phyloP scores from a whole-genome alignment of 2,113 vertebrate species.

The Pterocles gutturalis region DNA sequence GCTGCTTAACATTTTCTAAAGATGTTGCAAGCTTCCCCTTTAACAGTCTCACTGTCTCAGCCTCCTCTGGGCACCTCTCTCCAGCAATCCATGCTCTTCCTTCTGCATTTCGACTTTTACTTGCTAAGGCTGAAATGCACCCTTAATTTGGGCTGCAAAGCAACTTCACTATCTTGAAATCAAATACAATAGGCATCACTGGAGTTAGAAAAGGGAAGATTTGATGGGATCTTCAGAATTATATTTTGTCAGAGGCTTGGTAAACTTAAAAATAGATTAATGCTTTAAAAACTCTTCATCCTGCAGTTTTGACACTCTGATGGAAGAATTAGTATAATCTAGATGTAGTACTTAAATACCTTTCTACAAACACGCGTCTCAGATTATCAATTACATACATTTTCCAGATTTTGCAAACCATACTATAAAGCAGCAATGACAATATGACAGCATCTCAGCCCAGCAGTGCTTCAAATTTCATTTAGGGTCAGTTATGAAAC shows the following conservation, averaged over 20 bases:
- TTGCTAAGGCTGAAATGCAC: not conserved
- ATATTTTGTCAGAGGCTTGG: not conserved
- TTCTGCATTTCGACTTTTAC: not conserved
- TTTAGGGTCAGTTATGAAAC: not conserved
- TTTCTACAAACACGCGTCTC: not conserved
- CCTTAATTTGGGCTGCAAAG: not conserved
- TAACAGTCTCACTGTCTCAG: not conserved
- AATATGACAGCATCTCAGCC: not conserved
- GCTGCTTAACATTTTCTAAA: not conserved
- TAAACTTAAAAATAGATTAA: not conserved
- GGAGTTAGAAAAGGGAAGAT: not conserved
- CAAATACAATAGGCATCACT: not conserved
- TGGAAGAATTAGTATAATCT: not conserved
- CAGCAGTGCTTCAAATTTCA: not conserved
- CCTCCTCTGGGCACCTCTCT: not conserved
- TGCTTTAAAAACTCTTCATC: not conserved
- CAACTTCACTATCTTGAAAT: not conserved
- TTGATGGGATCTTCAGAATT: not conserved
- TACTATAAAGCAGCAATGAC: not conserved
- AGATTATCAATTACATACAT: not conserved
- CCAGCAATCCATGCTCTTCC: not conserved
- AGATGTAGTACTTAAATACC: not conserved
- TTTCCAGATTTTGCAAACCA: not conserved
- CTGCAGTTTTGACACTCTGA: not conserved
- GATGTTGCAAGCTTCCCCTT: not conserved